Base-by-base conservation (phyloP, 2,888 invertebrate species). In the Nomada fabriciana region DNA sequence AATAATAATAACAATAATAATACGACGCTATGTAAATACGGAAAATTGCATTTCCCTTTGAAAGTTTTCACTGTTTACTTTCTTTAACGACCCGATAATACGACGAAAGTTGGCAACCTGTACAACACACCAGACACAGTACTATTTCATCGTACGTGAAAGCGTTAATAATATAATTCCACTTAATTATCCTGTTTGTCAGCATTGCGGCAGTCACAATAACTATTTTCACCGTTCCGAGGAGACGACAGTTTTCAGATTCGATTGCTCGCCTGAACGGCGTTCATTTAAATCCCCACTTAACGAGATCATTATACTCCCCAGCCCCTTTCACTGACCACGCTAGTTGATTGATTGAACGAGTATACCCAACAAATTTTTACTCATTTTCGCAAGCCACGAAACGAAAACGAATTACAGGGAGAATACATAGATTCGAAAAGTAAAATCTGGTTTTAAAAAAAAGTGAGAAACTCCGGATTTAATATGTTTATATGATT, bases 281-380 rank as follows among this genome's bases (percentile, higher is more conserved):
- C 50, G 50, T 64, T 64, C 55, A 59, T 64, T 64, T 50, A 70
- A 20, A 71, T 57, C 25, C 11, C 42, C 7, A 18, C 15, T 18
- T 50, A 59, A 71, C 71, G 42, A 76, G 63, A 64, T 71, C 50
- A 18, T 76, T 76, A 64, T 23, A 63, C 63, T 15, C 2, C 4
- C n/a, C 15, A 10, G 42, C 18, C 70, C 63, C 71, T 76, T 76
- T 76, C 57, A 71, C 25, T 55, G 23, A 13, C 61, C 36, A 11
- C 7, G 3, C 9, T 25, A 18, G 25, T 20, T 5, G n/a, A 18
- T 18, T 1, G 11, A 5, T 15, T 2, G 52, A 15, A 59, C 36
- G 20, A 1, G 43, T 2, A 29, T 59, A 18, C 1, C 18, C 13
- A 47, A 10, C 10, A 50, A 15, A 60, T 60, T 60, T 60, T 50